Evolutionary conservation across 2,113 vertebrate genomes (phyloP).

Genomic region (Spermophilus dauricus): DNA sequence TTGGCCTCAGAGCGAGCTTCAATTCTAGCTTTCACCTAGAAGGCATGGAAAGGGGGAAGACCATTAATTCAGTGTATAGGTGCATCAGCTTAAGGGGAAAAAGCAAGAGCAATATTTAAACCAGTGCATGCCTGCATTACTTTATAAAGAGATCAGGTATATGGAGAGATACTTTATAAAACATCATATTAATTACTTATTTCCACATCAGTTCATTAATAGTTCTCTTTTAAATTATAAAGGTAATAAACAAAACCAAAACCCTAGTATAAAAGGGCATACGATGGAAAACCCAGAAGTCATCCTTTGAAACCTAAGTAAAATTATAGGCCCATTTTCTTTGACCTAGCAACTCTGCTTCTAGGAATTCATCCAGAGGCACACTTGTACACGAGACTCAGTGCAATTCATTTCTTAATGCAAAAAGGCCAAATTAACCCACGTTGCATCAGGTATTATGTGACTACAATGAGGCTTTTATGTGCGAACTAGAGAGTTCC

Average conservation of each 20-base stretch:
- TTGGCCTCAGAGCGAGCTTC: slow-evolving; percentile 87
- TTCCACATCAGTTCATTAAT: not conserved
- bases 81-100: not conserved
- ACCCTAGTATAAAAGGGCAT: not conserved
- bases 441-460: not conserved
- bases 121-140: not conserved
- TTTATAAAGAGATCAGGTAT: not conserved
- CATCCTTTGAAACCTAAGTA: not conserved
- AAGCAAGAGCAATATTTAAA: not conserved
- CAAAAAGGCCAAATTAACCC: not conserved
- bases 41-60: not conserved
- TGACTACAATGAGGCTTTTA: not conserved
- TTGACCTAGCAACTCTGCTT: not conserved
- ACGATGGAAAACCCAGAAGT: not conserved
- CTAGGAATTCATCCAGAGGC: not conserved
- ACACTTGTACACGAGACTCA: not conserved
- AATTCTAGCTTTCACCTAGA: slow-evolving; percentile 92
- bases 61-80: not conserved
- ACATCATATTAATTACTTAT: not conserved
- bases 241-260: not conserved
- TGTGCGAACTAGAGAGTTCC: not conserved
- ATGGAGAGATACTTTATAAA: not conserved
- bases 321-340: not conserved
- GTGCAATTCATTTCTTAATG: not conserved
- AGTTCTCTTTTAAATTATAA: not conserved